Evolutionary conservation across 1,140 invertebrate genomes (phyloP), one percentile per base, ranked within the genome.

Genomic region (Brachionus koreanus): DNA sequence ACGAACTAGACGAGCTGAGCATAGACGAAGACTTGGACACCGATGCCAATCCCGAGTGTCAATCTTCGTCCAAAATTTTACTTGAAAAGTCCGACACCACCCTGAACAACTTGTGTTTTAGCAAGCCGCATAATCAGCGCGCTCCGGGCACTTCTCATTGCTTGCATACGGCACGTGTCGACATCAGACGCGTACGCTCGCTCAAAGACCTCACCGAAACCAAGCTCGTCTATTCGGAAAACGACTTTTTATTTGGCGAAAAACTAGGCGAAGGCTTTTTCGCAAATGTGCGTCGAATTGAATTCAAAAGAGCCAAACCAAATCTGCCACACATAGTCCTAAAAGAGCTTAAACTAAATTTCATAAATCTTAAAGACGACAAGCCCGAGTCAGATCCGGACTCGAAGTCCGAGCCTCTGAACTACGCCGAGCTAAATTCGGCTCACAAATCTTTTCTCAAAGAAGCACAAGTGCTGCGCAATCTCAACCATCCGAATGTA

Each of bases 401-500:
- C 33, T 72, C 33, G 3, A 46, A 13, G 29, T 46, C 19, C 16
- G 76, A 79, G 37, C 46, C 76, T 10, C 16, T 79, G 2, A 79
- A 79, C 39, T 79, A 79, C n/a, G 76, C 76, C 29, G 76, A 79
- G 39, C n/a, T 79, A 12, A 79, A 79, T 25, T 57, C 76, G 16
- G 79, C 79, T 6, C 79, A 69, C 19, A 43, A 52, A n/a, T 82
- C 79, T 12, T 82, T 82, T 67, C 79, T 82, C 43, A 65, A 82
- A 46, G 79, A 93, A 92, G 93, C 95, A 57, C 95, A 94, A 7
- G 94, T 97, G 16, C 89, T 97, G 35, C 91, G 94, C 9, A 94
- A 93, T 74, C 89, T 97, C 63, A 91, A 93, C 85, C 95, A 97
- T 88, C 92, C 93, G 5, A 95, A 96, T 88, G 94, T 97, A 43